These are phyloP conservation scores for Caenorhabditis latens DNA, from an alignment of 1,140 invertebrate genomes.

Conservation along the genomic window DNA sequence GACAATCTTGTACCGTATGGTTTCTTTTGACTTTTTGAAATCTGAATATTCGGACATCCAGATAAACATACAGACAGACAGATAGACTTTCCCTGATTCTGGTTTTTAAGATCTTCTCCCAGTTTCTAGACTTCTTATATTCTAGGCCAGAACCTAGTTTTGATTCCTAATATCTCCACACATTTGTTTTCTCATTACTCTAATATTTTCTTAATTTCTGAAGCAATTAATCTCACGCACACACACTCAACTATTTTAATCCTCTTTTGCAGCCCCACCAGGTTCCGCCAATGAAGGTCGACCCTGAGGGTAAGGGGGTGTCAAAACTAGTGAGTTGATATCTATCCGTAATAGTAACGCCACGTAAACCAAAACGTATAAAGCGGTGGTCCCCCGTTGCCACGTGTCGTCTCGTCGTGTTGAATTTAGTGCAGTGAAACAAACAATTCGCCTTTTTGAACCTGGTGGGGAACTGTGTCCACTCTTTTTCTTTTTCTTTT, in stretches of 20 bases:
- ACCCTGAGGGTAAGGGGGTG: slow-evolving; percentile 50
- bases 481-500: slow-evolving; percentile 1
- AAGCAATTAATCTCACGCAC: not conserved
- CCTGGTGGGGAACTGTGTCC: slow-evolving; percentile 43
- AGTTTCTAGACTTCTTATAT: too few relatives aligned
- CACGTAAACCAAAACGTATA: not conserved
- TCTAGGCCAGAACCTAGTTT: too few relatives aligned
- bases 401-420: slow-evolving; percentile 1
- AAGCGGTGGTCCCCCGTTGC: not conserved
- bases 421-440: slow-evolving; percentile 3
- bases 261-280: slow-evolving; percentile 55
- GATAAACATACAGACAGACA: too few relatives aligned
- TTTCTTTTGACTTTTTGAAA: too few relatives aligned
- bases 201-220: too few relatives aligned
- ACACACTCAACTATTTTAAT: not conserved
- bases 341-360: too few relatives aligned
- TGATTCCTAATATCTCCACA: too few relatives aligned
- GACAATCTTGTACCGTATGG: too few relatives aligned
- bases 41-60: too few relatives aligned
- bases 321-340: slow-evolving; percentile 55
- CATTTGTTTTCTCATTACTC: too few relatives aligned
- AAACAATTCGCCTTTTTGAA: slow-evolving; percentile 29
- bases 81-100: too few relatives aligned
- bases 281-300: slow-evolving; percentile 50
- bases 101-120: too few relatives aligned